Percentiles rank a stretch among this genome's conserved stretches.
phyloP scores from a whole-genome alignment of 2,797 vertebrate genomes.

The Phrynocephalus guinanensis region DNA sequence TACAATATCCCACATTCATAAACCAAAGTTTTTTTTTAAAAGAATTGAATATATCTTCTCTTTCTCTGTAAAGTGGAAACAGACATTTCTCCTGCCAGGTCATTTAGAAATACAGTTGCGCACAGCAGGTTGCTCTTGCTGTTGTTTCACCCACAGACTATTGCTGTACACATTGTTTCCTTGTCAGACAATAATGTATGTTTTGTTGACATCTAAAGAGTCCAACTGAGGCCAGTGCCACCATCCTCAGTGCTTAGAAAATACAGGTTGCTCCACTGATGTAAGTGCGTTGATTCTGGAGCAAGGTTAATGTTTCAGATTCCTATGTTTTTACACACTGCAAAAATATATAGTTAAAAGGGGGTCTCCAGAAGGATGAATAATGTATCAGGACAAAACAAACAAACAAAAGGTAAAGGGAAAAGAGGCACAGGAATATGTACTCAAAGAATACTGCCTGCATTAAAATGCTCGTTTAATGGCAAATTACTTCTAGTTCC shows the following conservation, averaged over 20 bases:
- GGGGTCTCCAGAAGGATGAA: conserved; percentile 17
- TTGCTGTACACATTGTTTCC: not conserved
- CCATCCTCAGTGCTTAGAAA: not conserved
- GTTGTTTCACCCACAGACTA: not conserved
- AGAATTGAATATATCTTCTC: not conserved
- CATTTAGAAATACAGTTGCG: conserved; percentile 2
- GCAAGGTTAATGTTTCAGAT: not conserved
- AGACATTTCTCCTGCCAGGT: not conserved
- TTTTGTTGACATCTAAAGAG: conserved; percentile 20
- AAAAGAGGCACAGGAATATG: conserved; percentile 2
- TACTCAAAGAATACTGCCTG: not conserved
- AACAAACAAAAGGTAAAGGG: conserved; percentile 17
- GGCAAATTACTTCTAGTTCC: not conserved
- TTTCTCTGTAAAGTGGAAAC: not conserved
- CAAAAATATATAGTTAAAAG: conserved; percentile 17
- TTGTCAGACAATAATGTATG: conserved; percentile 15
- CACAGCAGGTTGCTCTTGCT: not conserved
- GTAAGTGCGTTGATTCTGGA: not conserved
- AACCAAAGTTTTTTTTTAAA: too few relatives aligned
- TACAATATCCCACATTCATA: not conserved
- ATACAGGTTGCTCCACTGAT: not conserved
- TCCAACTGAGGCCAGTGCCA: not conserved
- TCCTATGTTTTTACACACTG: not conserved
- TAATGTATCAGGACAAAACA: conserved; percentile 19
- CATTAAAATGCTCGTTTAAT: too few relatives aligned